Base-by-base conservation (phyloP, 2,113 vertebrate genomes). In the Xiphorhynchus elegans region DNA sequence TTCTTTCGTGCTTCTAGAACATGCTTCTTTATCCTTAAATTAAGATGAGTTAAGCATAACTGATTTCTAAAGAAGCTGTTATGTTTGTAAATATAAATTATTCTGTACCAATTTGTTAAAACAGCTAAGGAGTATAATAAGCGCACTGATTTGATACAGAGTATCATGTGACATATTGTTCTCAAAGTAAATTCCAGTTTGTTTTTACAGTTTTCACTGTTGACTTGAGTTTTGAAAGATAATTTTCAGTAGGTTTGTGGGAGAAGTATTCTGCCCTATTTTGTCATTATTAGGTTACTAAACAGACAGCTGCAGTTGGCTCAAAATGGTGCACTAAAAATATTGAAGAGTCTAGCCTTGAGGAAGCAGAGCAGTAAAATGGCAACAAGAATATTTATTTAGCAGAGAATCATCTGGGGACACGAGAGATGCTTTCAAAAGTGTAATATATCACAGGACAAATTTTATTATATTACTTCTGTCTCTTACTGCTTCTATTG, bases 401-500 rank as follows among this genome's bases (percentile, higher is more conserved):
- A 83, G 70, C 40, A 31, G 35, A 29, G 55, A 83, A 63, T 78
- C 52, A 42, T 80, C 79, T 86, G 63, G 67, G 76, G 59, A 60
- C 85, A 42, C 14, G n/a, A 72, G 64, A 84, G 37, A 35, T 47
- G 79, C 59, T 90, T 96, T 74, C 24, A 21, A 47, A 84, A 93
- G 62, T 8, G 9, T 64, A n/a, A 81, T 87, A 52, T 73, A 69
- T 93, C 74, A 69, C 42, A 73, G 70, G 52, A 42, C 42, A 83
- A 66, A 46, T 76, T 91, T 89, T 80, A 85, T 86, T 85, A 31
- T 40, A 53, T 74, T 87, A 40, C 66, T 91, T 92, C 80, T 93
- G 67, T 66, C 50, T 76, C 76, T 90, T 92, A 83, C 86, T 91
- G 66, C 76, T 83, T 91, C 76, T 91, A 70, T 94, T 95, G 94